Percentiles rank a stretch among this genome's conserved stretches.
Evolutionary conservation across 2,113 vertebrate genomes (phyloP).

Genomic region (Hiodon tergisus): DNA sequence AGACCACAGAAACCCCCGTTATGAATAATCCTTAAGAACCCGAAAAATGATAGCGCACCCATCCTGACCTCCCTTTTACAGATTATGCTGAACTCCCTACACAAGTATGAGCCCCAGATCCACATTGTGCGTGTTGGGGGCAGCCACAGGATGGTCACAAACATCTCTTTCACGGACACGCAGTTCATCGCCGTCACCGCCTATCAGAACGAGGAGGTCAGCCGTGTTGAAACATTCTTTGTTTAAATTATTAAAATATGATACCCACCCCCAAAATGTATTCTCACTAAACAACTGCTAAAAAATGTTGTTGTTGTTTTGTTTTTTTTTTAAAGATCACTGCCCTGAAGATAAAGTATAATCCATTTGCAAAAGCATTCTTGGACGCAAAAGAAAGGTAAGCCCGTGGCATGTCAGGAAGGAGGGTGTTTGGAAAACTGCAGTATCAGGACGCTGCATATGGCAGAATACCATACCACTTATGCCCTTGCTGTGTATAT

Average conservation of each 20-base stretch:
- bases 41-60: neutral
- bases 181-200: constrained; percentile 97
- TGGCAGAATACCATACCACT: too few relatives aligned
- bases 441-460: too few relatives aligned
- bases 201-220: constrained; percentile 92
- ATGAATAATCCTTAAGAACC: too few relatives aligned
- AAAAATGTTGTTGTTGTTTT: neutral
- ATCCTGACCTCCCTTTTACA: constrained; percentile 45
- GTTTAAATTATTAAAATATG: neutral
- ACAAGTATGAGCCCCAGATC: constrained; percentile 92
- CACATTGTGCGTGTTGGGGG: constrained; percentile 89
- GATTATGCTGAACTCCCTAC: constrained; percentile 94
- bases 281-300: too few relatives aligned
- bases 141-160: constrained; percentile 83
- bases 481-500: neutral
- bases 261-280: too few relatives aligned
- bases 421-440: neutral
- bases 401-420: constrained; percentile 20
- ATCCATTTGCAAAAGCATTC: constrained; percentile 97
- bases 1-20: too few relatives aligned
- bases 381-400: constrained; percentile 94
- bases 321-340: constrained; percentile 72
- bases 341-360: constrained; percentile 97
- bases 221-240: constrained; percentile 4
- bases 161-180: constrained; percentile 88